Evolutionary conservation across 1,140 invertebrate species (phyloP).

Genomic region (Hycleus cichorii): DNA sequence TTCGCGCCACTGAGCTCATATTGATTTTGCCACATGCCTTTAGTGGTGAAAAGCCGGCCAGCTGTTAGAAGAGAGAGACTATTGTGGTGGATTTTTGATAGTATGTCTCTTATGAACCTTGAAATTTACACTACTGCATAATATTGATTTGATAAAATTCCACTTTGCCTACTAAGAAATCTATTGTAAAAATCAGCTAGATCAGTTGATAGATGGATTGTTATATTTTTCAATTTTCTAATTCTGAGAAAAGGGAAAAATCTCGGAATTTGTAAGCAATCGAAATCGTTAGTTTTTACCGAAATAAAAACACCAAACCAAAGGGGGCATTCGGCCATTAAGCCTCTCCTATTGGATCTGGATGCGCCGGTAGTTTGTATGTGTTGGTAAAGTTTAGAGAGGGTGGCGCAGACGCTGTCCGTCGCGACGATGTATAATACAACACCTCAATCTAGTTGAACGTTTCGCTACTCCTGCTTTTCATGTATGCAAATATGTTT

Average conservation of each 20-base stretch:
- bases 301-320: neutral
- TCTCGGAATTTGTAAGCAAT: too few relatives aligned
- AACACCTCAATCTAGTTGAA: neutral
- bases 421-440: slow-evolving; percentile 1
- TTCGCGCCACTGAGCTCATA: slow-evolving; percentile 24
- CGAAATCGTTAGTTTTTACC: too few relatives aligned
- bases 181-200: too few relatives aligned
- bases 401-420: neutral
- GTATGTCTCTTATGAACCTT: neutral
- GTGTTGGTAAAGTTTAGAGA: too few relatives aligned
- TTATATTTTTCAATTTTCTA: too few relatives aligned
- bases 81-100: slow-evolving; percentile 3
- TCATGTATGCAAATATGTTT: slow-evolving; percentile 39
- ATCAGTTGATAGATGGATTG: too few relatives aligned
- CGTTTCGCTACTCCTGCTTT: slow-evolving; percentile 7
- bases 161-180: too few relatives aligned
- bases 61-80: slow-evolving; percentile 9
- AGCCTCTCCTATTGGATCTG: slow-evolving; percentile 25
- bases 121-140: too few relatives aligned
- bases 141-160: too few relatives aligned
- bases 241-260: too few relatives aligned
- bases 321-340: slow-evolving; percentile 26
- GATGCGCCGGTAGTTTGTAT: slow-evolving; percentile 17
- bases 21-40: slow-evolving; percentile 28
- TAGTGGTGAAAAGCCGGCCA: slow-evolving; percentile 19